A percentile compares a stretch with the other conserved stretches of the same genome.
These are phyloP conservation scores for Peromyscus californicus DNA, from an alignment of 2,113 vertebrate genomes.

Conservation along the genomic window DNA sequence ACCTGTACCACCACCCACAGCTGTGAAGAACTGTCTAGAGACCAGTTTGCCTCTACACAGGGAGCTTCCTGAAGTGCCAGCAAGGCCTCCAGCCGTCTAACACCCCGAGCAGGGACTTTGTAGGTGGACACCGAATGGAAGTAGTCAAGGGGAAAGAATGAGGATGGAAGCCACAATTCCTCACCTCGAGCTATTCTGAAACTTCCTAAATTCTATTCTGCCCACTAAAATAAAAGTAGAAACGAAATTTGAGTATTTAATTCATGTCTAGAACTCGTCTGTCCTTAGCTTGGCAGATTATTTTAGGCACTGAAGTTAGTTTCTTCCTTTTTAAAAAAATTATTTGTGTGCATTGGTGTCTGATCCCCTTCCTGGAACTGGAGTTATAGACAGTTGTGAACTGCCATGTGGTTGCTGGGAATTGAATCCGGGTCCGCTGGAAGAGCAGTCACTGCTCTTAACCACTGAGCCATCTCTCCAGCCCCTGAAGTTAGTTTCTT, in stretches of 20 bases:
- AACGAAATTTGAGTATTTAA: background rate
- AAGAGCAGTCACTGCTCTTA: background rate
- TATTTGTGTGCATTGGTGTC: background rate
- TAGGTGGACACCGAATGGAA: background rate
- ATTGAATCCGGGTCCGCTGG: background rate
- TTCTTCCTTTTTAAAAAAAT: background rate
- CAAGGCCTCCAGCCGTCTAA: background rate
- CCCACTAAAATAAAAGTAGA: background rate
- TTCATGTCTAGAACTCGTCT: background rate
- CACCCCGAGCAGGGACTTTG: background rate
- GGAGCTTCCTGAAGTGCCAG: background rate
- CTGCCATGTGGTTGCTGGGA: background rate
- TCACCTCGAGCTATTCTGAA: conserved; percentile 15
- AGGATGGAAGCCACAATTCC: background rate
- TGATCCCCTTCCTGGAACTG: too few relatives aligned
- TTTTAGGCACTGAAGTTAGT: conserved; percentile 16
- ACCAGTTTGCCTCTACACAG: background rate
- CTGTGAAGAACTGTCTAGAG: background rate
- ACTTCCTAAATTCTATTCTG: conserved; percentile 32
- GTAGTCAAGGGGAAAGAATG: background rate
- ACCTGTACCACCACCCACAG: background rate
- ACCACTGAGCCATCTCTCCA: too few relatives aligned
- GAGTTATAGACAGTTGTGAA: background rate
- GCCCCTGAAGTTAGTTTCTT: conserved; percentile 21
- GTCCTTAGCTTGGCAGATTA: background rate